Conservation (phyloP, 2,797 vertebrate genomes). For the Florisuga fusca region DNA sequence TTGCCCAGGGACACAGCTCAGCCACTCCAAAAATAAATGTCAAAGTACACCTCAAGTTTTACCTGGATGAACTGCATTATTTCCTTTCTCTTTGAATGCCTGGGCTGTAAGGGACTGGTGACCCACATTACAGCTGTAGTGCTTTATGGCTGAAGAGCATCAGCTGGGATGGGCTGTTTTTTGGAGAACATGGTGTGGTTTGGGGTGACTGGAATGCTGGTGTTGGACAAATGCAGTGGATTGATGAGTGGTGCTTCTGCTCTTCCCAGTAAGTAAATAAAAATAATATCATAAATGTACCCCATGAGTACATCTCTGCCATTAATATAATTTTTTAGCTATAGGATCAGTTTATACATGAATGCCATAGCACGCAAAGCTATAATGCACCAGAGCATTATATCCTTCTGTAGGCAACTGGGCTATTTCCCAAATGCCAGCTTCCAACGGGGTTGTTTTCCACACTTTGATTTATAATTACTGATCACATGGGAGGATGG, state of each 20-base stretch:
- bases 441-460: constrained; percentile 22
- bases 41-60: background rate
- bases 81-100: background rate
- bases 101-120: background rate
- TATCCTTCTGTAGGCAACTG: constrained; percentile 1
- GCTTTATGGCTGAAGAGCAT: background rate
- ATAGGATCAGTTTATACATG: background rate
- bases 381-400: background rate
- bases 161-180: background rate
- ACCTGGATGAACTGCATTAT: background rate
- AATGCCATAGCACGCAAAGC: background rate
- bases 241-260: background rate
- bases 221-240: background rate
- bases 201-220: background rate
- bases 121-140: accelerated
- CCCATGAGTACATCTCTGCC: background rate
- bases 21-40: background rate
- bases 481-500: constrained; percentile 21
- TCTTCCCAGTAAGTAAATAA: background rate
- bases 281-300: background rate
- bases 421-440: constrained; percentile 23
- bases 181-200: background rate
- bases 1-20: accelerated
- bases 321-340: background rate
- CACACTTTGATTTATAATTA: constrained; percentile 60